Conservation (phyloP, 2,888 invertebrate genomes). For the Phalangium opilio region DNA sequence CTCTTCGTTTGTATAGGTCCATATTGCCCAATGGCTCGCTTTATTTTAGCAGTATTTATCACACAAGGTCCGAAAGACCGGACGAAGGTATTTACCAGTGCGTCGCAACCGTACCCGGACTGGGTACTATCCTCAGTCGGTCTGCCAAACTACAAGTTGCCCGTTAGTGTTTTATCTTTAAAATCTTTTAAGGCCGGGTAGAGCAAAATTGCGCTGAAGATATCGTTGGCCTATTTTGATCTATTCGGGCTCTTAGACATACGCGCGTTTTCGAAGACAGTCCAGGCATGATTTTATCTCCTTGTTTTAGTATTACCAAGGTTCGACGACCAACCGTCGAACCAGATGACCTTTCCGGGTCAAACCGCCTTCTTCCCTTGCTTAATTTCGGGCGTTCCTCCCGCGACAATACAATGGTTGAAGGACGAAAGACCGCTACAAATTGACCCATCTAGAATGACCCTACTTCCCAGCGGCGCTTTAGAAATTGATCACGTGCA, state of each 20-base stretch:
- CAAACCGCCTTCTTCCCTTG: constrained; percentile 76
- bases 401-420: constrained; percentile 56
- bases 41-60: constrained; percentile 54
- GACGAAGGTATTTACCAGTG: constrained; percentile 80
- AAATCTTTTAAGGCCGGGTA: too few species aligned
- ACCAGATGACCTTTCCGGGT: constrained; percentile 53
- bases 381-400: constrained; percentile 40
- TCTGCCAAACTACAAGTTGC: constrained; percentile 69
- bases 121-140: constrained; percentile 74
- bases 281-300: too few species aligned
- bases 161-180: constrained; percentile 39
- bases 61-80: constrained; percentile 27
- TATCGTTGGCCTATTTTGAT: too few species aligned
- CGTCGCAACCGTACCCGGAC: constrained; percentile 55
- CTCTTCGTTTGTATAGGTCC: constrained; percentile 25
- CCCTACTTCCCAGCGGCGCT: constrained; percentile 67
- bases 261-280: too few species aligned
- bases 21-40: constrained; percentile 71
- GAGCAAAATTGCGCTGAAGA: too few species aligned
- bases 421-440: constrained; percentile 60
- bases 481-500: constrained; percentile 72
- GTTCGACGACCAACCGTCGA: constrained; percentile 56
- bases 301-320: constrained; percentile 43
- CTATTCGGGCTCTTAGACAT: too few species aligned
- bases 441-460: constrained; percentile 56